A percentile compares a stretch with the other conserved stretches of the same genome.
These are phyloP conservation scores for Cavia porcellus DNA, from an alignment of 2,113 vertebrate species.

Conservation along the genomic window DNA sequence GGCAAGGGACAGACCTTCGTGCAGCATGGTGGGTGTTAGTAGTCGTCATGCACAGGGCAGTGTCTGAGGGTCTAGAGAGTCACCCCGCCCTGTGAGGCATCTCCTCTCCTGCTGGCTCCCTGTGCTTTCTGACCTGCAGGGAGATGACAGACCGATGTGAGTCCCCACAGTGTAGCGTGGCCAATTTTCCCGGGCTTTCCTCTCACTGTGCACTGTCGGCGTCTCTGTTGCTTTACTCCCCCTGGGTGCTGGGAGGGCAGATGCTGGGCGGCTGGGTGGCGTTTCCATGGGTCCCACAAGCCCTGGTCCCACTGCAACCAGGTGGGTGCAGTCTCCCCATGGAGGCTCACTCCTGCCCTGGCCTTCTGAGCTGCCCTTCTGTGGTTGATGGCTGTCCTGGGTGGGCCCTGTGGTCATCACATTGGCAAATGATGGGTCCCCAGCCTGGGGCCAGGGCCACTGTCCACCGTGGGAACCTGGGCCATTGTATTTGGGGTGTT, in stretches of 20 bases:
- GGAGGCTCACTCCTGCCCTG: background rate
- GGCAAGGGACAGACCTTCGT: background rate
- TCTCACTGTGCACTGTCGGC: too few species aligned
- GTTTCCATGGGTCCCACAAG: too few species aligned
- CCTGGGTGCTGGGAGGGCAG: too few species aligned
- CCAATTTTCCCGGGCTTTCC: too few species aligned
- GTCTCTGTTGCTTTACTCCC: too few species aligned
- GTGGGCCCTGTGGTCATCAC: background rate
- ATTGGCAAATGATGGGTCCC: background rate
- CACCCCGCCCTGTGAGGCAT: background rate
- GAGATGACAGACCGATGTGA: too few species aligned
- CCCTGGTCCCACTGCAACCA: too few species aligned
- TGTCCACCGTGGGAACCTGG: background rate
- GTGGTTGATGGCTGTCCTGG: background rate
- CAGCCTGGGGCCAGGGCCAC: background rate
- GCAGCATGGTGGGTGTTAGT: background rate
- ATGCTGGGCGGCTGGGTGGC: too few species aligned
- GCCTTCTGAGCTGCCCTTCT: background rate
- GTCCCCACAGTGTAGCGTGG: too few species aligned
- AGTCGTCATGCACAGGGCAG: background rate
- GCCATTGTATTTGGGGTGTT: background rate
- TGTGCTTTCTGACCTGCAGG: too few species aligned
- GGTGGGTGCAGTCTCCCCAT: background rate
- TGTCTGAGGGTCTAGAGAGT: too few species aligned
- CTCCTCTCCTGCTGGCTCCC: too few species aligned